Evolutionary conservation across 2,888 invertebrate genomes (phyloP).

Genomic region (Copidosoma aretas): DNA sequence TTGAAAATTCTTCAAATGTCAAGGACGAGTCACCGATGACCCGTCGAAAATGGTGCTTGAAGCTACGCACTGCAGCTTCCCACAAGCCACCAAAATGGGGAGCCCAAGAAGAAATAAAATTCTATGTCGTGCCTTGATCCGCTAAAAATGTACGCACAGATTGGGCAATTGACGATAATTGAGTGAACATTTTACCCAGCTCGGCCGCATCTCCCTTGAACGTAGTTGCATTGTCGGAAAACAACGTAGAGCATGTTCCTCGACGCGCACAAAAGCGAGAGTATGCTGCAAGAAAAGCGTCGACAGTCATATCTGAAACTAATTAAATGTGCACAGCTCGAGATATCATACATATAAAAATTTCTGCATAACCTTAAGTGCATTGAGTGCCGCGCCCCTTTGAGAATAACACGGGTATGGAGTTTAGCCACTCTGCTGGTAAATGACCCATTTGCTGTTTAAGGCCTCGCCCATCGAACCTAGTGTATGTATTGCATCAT

Average conservation of each 20-base stretch:
- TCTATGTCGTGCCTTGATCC: neutral
- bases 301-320: neutral
- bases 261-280: neutral
- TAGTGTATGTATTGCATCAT: neutral
- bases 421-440: neutral
- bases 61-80: constrained; percentile 5
- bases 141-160: too few species aligned
- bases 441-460: neutral
- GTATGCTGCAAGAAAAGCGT: neutral
- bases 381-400: neutral
- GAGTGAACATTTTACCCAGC: neutral
- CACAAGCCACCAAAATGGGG: constrained; percentile 6
- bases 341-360: neutral
- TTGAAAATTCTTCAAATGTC: neutral
- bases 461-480: neutral
- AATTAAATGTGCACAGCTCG: constrained; percentile 2
- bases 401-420: neutral
- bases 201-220: neutral
- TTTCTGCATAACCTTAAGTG: neutral
- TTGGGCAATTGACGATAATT: too few species aligned
- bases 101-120: constrained; percentile 8
- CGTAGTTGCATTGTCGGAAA: neutral
- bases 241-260: neutral
- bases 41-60: constrained; percentile 2
- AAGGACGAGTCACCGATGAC: neutral